Conservation (phyloP, 2,797 vertebrate species). For the Oreochromis grahami region DNA sequence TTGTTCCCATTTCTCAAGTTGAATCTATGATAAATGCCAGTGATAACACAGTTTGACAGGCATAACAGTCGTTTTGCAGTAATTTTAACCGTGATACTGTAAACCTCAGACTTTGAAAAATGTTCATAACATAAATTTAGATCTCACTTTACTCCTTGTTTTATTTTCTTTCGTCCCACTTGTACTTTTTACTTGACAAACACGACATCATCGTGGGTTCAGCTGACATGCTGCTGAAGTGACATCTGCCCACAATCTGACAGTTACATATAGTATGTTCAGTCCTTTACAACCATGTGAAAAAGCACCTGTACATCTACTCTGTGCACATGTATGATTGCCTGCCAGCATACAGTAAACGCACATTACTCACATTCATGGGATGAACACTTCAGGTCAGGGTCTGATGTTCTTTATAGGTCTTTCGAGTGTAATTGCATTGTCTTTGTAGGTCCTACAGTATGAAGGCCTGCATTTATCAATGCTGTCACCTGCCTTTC, state of each 20-base stretch:
- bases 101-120: background rate
- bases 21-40: background rate
- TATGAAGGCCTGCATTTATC: constrained; percentile 13
- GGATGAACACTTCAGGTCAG: constrained; percentile 5
- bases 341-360: constrained; percentile 24
- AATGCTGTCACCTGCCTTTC: constrained; percentile 9
- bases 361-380: constrained; percentile 20
- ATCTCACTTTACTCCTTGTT: background rate
- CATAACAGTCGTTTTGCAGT: background rate
- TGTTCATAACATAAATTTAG: background rate
- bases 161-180: background rate
- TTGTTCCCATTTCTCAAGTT: background rate
- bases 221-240: constrained; percentile 1
- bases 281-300: background rate
- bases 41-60: background rate
- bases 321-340: background rate
- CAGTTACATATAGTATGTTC: background rate
- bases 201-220: background rate
- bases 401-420: constrained; percentile 22
- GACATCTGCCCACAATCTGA: constrained; percentile 3
- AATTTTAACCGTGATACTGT: background rate
- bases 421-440: constrained; percentile 29
- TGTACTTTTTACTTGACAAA: background rate
- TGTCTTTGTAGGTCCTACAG: constrained; percentile 6
- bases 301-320: constrained; percentile 10